Conservation (phyloP, 2,888 invertebrate genomes). For the Hirtodrosophila alboralis region DNA sequence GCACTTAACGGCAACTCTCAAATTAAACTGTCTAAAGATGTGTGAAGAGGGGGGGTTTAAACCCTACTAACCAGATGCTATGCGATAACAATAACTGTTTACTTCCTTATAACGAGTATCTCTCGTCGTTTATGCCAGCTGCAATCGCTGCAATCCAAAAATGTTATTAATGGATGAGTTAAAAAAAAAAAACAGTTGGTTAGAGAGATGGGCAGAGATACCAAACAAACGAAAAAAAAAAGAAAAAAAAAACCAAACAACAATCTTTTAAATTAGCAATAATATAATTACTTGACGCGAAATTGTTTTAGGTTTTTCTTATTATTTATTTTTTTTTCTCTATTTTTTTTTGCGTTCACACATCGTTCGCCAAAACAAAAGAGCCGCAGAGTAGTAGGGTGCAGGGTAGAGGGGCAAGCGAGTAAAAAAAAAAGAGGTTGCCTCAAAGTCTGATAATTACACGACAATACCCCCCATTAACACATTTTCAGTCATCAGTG, state of each 20-base stretch:
- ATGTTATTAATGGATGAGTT: constrained; percentile 42
- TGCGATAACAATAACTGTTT: constrained; percentile 53
- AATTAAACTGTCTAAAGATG: constrained; percentile 80
- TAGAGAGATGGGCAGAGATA: constrained; percentile 13
- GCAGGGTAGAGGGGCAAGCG: background rate
- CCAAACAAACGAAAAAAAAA: constrained; percentile 12
- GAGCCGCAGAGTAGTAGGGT: constrained; percentile 15
- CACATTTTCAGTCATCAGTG: constrained; percentile 73
- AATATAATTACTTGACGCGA: constrained; percentile 76
- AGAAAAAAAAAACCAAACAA: constrained; percentile 13
- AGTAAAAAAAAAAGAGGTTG: constrained; percentile 49
- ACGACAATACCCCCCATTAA: constrained; percentile 79
- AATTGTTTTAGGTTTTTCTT: constrained; percentile 72
- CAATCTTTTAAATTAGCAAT: constrained; percentile 73
- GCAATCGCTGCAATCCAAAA: constrained; percentile 47
- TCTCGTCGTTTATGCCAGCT: constrained; percentile 18
- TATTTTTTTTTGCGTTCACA: constrained; percentile 63
- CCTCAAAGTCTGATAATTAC: constrained; percentile 67
- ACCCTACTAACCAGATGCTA: constrained; percentile 56
- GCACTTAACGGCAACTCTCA: constrained; percentile 74
- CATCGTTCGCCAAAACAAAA: constrained; percentile 68
- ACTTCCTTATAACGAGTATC: constrained; percentile 52
- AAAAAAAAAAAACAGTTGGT: too few relatives aligned
- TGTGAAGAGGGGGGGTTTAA: constrained; percentile 28
- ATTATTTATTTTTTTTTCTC: constrained; percentile 16